phyloP scores from a whole-genome alignment of 2,113 vertebrate genomes.

The Atherinomorus stipes region DNA sequence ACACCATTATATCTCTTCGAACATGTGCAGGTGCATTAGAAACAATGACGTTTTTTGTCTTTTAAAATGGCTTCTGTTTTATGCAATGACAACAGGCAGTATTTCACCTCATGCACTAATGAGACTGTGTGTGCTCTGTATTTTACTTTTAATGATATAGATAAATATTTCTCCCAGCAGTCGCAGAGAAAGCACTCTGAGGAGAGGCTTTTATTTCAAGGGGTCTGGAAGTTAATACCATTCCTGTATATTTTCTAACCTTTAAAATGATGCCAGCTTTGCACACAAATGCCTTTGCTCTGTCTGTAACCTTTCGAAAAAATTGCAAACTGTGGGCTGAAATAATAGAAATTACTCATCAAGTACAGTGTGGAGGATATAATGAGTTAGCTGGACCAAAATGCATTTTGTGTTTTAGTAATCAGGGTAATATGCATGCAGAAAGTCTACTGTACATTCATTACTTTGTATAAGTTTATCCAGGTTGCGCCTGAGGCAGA shows the following conservation, averaged over 20 bases:
- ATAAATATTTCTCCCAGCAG: conserved; percentile 48
- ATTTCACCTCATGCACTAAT: conserved; percentile 15
- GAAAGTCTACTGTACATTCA: not conserved
- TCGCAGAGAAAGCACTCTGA: conserved; percentile 29
- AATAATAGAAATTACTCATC: conserved; percentile 56
- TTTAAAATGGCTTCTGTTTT: conserved; percentile 24
- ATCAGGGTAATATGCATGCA: not conserved
- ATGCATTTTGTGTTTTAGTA: conserved; percentile 2
- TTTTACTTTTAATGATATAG: conserved; percentile 50
- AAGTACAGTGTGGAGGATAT: conserved; percentile 26
- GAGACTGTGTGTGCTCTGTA: conserved; percentile 15
- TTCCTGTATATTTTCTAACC: conserved; percentile 75
- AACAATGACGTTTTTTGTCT: not conserved
- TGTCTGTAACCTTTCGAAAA: conserved; percentile 72
- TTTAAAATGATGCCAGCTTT: conserved; percentile 71
- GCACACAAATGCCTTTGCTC: conserved; percentile 59
- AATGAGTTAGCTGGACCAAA: conserved; percentile 35
- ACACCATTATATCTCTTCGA: conserved; percentile 31
- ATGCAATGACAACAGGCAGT: not conserved
- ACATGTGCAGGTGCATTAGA: conserved; percentile 32
- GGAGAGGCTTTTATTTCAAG: conserved; percentile 59
- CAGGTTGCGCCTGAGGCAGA: not conserved
- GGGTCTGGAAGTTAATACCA: conserved; percentile 67
- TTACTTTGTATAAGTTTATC: conserved; percentile 13
- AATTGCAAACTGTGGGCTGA: conserved; percentile 59